A percentile compares a stretch with the other conserved stretches of the same genome.
Conservation (phyloP, 2,113 vertebrate genomes). For the Oriolus oriolus region DNA sequence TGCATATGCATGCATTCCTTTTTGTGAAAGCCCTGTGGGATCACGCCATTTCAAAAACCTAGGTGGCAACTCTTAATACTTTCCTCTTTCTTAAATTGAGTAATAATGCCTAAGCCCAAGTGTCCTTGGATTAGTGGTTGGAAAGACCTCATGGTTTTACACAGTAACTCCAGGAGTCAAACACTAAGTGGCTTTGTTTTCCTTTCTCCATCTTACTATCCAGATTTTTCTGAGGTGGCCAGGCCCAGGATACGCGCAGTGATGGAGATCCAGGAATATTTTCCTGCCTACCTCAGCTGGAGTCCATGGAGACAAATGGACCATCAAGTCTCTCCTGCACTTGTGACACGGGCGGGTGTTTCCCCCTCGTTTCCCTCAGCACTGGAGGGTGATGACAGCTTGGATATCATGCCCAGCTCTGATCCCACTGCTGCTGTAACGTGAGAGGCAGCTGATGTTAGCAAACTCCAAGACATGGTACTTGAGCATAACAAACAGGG, state of each 20-base stretch:
- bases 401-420: background rate
- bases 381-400: conserved; percentile 1
- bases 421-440: background rate
- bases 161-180: background rate
- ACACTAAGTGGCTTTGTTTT: background rate
- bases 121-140: background rate
- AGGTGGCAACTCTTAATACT: background rate
- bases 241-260: background rate
- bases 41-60: background rate
- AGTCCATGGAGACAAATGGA: background rate
- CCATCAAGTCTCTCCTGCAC: background rate
- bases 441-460: background rate
- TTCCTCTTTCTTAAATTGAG: background rate
- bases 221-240: background rate
- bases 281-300: background rate
- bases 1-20: background rate
- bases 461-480: background rate
- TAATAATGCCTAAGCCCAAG: background rate
- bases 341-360: background rate
- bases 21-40: background rate
- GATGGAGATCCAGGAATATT: background rate
- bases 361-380: background rate
- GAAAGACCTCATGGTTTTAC: background rate
- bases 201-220: background rate
- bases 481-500: background rate